Evolutionary conservation across 2,888 invertebrate species (phyloP).

Genomic region (Cabera pusaria): DNA sequence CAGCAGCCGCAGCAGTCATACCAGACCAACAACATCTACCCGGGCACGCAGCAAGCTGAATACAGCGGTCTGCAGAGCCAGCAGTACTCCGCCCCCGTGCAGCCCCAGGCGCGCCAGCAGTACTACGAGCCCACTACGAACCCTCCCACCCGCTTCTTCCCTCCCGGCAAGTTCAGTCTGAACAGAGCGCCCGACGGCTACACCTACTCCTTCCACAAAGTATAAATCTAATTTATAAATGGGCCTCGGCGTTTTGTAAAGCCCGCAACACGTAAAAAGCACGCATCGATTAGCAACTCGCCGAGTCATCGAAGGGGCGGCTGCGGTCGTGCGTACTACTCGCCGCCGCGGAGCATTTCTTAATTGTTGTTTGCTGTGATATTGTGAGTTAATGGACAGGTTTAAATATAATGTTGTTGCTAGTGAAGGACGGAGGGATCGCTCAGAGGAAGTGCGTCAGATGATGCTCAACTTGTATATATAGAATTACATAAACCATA

Average conservation of each 20-base stretch:
- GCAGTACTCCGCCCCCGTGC: slow-evolving; percentile 49
- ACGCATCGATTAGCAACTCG: slow-evolving; percentile 72
- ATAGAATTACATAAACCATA: slow-evolving; percentile 51
- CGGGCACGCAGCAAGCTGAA: slow-evolving; percentile 74
- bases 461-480: slow-evolving; percentile 73
- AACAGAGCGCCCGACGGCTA: slow-evolving; percentile 95
- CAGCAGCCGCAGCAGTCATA: slow-evolving; percentile 49
- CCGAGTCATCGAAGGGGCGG: slow-evolving; percentile 69
- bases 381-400: slow-evolving; percentile 78
- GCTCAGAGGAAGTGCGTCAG: slow-evolving; percentile 50
- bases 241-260: slow-evolving; percentile 64
- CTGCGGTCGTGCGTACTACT: slow-evolving; percentile 48
- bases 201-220: slow-evolving; percentile 92
- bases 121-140: slow-evolving; percentile 85
- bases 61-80: slow-evolving; percentile 71
- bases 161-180: slow-evolving; percentile 92
- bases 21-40: slow-evolving; percentile 74
- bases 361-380: slow-evolving; percentile 82
- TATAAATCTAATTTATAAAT: slow-evolving; percentile 65
- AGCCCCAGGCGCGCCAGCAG: slow-evolving; percentile 49
- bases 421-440: slow-evolving; percentile 51
- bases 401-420: slow-evolving; percentile 64
- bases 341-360: slow-evolving; percentile 71
- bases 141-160: slow-evolving; percentile 89
- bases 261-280: slow-evolving; percentile 63